A percentile compares a stretch with the other conserved stretches of the same genome.
Conservation (phyloP, 2,797 vertebrate genomes). For the Vespertilio murinus region DNA sequence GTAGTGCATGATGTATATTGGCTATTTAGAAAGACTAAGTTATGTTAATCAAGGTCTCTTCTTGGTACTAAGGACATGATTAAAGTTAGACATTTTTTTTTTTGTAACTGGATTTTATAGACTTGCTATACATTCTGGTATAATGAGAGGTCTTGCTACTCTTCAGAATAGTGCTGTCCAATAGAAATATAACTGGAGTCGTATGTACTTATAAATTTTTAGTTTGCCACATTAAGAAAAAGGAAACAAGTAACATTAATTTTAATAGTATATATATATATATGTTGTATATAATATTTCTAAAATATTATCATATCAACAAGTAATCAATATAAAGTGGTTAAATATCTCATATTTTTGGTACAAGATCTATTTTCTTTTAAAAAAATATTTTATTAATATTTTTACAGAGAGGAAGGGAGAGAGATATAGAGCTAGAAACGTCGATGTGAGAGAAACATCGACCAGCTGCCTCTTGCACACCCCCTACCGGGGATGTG, state of each 20-base stretch:
- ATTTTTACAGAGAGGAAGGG: too few species aligned
- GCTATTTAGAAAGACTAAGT: constrained; percentile 15
- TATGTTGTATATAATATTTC: not conserved
- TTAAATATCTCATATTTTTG: not conserved
- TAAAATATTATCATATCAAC: not conserved
- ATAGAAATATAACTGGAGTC: not conserved
- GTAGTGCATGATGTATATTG: not conserved
- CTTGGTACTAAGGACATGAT: not conserved
- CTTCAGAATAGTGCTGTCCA: not conserved
- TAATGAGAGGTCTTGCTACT: not conserved
- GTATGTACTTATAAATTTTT: not conserved
- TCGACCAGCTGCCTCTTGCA: too few species aligned
- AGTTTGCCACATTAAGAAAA: not conserved
- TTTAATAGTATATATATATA: not conserved
- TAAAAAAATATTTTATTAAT: too few species aligned
- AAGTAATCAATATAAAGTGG: not conserved
- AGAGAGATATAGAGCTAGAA: too few species aligned
- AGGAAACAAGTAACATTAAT: not conserved
- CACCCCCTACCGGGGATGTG: too few species aligned
- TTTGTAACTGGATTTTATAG: constrained; percentile 40
- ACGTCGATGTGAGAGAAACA: too few species aligned
- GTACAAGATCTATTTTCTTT: too few species aligned
- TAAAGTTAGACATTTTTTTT: constrained; percentile 5
- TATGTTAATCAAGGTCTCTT: not conserved
- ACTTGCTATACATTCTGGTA: not conserved